These are phyloP conservation scores for Saimiri boliviensis DNA, from an alignment of 2,113 vertebrate species.

Conservation along the genomic window DNA sequence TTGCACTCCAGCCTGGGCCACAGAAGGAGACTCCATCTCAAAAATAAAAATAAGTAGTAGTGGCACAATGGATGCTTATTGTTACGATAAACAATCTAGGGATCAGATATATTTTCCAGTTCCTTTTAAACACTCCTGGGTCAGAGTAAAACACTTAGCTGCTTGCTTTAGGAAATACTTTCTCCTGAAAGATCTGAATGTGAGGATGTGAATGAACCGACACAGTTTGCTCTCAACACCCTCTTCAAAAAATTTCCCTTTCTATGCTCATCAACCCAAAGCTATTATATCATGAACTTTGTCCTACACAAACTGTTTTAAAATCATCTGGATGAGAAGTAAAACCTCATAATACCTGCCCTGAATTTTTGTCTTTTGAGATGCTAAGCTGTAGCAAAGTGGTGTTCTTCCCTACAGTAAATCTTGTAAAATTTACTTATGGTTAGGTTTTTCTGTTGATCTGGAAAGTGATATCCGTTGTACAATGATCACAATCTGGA, in stretches of 20 bases:
- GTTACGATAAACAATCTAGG: background rate
- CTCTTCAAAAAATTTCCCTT: background rate
- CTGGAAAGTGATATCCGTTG: background rate
- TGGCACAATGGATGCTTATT: background rate
- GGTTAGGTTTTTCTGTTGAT: background rate
- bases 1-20: too few species aligned
- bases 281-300: too few species aligned
- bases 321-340: background rate
- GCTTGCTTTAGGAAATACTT: background rate
- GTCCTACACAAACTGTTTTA: background rate
- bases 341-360: background rate
- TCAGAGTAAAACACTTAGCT: background rate
- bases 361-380: background rate
- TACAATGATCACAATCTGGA: too few species aligned
- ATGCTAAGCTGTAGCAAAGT: too few species aligned
- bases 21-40: too few species aligned
- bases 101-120: background rate
- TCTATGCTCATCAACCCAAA: too few species aligned
- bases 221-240: fast-evolving
- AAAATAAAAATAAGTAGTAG: too few species aligned
- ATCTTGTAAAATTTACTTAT: background rate
- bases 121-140: background rate
- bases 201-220: background rate
- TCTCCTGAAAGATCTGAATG: background rate
- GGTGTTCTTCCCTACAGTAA: fast-evolving